Conservation (phyloP, 2,888 invertebrate species). For the Plusia festucae region DNA sequence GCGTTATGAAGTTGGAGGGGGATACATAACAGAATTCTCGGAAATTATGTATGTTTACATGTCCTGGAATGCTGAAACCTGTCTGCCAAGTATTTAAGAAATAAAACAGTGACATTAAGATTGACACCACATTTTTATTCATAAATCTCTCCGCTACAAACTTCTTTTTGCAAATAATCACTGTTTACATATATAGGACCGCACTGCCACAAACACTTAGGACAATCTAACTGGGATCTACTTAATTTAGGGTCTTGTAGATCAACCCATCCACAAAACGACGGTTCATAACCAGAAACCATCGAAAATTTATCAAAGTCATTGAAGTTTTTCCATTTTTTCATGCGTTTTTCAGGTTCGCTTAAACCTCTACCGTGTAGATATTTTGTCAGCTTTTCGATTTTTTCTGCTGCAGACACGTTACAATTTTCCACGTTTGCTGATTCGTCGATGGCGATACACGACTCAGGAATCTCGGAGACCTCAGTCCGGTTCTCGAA, state of each 20-base stretch:
- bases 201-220: constrained; percentile 86
- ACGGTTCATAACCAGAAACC: constrained; percentile 46
- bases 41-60: no score
- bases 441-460: constrained; percentile 64
- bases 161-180: constrained; percentile 72
- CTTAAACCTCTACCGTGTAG: constrained; percentile 67
- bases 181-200: constrained; percentile 79
- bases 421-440: constrained; percentile 61
- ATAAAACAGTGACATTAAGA: constrained; percentile 30
- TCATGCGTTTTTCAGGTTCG: constrained; percentile 51
- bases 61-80: no score
- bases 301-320: constrained; percentile 65
- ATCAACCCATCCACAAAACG: constrained; percentile 72
- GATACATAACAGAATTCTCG: no score
- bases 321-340: constrained; percentile 81
- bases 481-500: constrained; percentile 74
- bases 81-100: not conserved
- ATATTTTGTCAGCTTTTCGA: constrained; percentile 86
- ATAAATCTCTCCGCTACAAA: constrained; percentile 68
- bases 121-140: constrained; percentile 75
- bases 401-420: constrained; percentile 82
- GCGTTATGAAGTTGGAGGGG: no score
- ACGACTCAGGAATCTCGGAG: constrained; percentile 67
- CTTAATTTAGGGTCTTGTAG: constrained; percentile 62
- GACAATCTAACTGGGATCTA: constrained; percentile 68